Conservation (phyloP, 2,113 vertebrate species). For the Redunca redunca region DNA sequence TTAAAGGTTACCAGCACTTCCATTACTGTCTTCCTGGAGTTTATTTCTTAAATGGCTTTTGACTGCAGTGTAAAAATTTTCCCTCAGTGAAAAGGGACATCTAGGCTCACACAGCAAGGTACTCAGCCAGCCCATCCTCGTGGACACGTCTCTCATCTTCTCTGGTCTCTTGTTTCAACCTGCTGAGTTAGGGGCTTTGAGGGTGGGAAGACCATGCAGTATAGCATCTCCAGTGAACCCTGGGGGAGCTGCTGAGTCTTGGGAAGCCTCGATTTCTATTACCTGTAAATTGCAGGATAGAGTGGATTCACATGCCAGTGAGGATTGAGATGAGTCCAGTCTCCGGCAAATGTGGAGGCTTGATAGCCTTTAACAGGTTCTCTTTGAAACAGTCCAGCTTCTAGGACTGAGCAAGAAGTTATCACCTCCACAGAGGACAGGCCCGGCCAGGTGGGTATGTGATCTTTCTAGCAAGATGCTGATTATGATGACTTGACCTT, state of each 20-base stretch:
- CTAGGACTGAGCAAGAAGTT: not conserved
- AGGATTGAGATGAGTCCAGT: not conserved
- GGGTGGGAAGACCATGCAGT: not conserved
- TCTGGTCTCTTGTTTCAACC: not conserved
- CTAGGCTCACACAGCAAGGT: not conserved
- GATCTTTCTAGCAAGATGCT: not conserved
- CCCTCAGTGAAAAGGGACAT: not conserved
- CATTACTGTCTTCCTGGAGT: not conserved
- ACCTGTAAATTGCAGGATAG: not conserved
- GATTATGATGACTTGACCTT: not conserved
- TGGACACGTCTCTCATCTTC: not conserved
- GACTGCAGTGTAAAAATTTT: not conserved
- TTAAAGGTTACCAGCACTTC: not conserved
- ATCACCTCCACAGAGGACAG: not conserved
- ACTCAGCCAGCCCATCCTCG: not conserved
- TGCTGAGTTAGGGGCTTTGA: not conserved
- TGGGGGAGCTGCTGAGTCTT: not conserved
- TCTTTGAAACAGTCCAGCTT: not conserved
- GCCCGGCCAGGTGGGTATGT: too few relatives aligned
- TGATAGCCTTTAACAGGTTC: not conserved
- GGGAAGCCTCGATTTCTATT: not conserved
- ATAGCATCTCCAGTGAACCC: not conserved
- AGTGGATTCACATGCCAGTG: not conserved
- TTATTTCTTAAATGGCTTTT: constrained; percentile 27
- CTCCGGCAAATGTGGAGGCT: not conserved